Evolutionary conservation across 2,113 vertebrate genomes (phyloP).

Genomic region (Bolborhynchus lineola): DNA sequence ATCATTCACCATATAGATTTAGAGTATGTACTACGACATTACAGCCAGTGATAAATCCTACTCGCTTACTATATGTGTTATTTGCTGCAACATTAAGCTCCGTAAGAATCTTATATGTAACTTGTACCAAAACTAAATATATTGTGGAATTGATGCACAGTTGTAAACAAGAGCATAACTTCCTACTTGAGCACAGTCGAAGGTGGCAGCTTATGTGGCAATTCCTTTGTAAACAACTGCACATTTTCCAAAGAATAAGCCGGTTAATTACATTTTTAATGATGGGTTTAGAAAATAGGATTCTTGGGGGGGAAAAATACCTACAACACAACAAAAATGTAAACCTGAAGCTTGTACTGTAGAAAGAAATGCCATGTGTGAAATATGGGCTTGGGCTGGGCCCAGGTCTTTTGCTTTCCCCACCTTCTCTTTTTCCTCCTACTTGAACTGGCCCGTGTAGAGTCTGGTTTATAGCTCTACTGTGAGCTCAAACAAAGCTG

Average conservation of each 20-base stretch:
- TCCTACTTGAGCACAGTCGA: not conserved
- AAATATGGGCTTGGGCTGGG: not conserved
- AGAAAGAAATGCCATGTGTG: not conserved
- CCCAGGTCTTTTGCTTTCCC: not conserved
- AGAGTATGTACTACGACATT: conserved; percentile 17
- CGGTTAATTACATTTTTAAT: conserved; percentile 49
- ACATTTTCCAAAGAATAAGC: conserved; percentile 43
- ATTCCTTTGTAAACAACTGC: conserved; percentile 38
- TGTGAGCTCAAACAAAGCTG: not conserved
- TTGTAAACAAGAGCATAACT: conserved; percentile 58
- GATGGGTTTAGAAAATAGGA: conserved; percentile 17
- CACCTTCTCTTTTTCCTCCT: not conserved
- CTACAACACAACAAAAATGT: not conserved
- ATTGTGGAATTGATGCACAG: conserved; percentile 56
- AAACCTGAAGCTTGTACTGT: not conserved
- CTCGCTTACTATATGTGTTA: conserved; percentile 62
- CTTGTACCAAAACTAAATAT: conserved; percentile 64
- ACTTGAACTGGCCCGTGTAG: not conserved
- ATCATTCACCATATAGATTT: conserved; percentile 32
- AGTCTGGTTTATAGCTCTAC: not conserved
- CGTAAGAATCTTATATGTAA: conserved; percentile 63
- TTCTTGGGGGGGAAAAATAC: not conserved
- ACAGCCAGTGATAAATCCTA: conserved; percentile 65
- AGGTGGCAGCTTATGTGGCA: conserved; percentile 53
- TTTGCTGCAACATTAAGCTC: conserved; percentile 70